phyloP scores from a whole-genome alignment of 2,113 vertebrate genomes.

The Dasyornis broadbenti region DNA sequence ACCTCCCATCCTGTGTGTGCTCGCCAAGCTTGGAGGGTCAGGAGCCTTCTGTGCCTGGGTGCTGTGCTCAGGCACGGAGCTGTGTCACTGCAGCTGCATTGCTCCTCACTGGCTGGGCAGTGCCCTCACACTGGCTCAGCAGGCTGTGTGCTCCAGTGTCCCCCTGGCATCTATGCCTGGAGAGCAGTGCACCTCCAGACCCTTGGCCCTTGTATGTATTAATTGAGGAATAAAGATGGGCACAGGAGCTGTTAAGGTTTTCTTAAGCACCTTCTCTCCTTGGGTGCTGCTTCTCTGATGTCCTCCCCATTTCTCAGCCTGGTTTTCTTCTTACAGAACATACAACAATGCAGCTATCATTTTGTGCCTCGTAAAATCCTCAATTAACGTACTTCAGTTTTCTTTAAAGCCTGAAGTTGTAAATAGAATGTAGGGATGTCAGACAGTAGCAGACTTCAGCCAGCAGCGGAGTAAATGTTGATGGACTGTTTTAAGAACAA shows the following conservation, averaged over 20 bases:
- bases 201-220: not conserved
- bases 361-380: not conserved
- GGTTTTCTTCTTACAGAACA: not conserved
- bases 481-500: not conserved
- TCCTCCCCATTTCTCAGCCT: not conserved
- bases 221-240: not conserved
- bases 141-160: not conserved
- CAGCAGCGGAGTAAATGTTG: not conserved
- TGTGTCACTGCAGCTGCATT: not conserved
- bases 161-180: not conserved
- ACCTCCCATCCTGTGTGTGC: not conserved
- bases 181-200: not conserved
- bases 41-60: accelerated
- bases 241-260: not conserved
- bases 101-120: not conserved
- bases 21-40: not conserved
- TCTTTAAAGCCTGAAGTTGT: not conserved
- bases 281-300: not conserved
- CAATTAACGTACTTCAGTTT: not conserved
- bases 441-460: not conserved
- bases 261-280: not conserved
- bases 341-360: not conserved
- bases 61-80: not conserved
- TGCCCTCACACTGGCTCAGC: not conserved
- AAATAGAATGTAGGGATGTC: not conserved